These are phyloP conservation scores for Malacoctenus gilli DNA, from an alignment of 2,797 vertebrate species.

Conservation along the genomic window DNA sequence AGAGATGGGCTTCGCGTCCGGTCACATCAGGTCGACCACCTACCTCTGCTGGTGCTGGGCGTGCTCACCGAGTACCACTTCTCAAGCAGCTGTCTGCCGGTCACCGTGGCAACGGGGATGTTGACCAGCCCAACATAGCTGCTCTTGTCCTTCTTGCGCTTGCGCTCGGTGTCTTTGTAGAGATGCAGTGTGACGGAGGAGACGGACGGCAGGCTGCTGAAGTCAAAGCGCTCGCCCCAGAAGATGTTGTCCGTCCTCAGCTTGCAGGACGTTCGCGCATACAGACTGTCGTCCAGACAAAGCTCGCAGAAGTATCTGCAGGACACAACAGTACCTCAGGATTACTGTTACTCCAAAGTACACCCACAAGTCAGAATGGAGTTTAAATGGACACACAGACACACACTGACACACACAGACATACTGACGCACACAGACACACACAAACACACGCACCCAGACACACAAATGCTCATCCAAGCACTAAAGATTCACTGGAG, in stretches of 20 bases:
- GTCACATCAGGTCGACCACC: slow-evolving; percentile 15
- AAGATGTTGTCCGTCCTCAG: slow-evolving; percentile 94
- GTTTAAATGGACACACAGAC: no score
- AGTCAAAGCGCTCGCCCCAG: slow-evolving; percentile 98
- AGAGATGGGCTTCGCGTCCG: neutral
- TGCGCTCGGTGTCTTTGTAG: slow-evolving; percentile 96
- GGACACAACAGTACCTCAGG: neutral
- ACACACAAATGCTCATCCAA: no score
- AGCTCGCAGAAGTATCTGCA: slow-evolving; percentile 93
- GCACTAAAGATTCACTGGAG: no score
- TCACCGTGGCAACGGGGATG: slow-evolving; percentile 88
- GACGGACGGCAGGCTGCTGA: slow-evolving; percentile 87
- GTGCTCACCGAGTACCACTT: slow-evolving; percentile 96
- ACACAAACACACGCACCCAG: no score
- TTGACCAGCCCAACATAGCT: slow-evolving; percentile 94
- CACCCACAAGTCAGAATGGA: no score
- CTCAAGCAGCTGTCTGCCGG: slow-evolving; percentile 90
- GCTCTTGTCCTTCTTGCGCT: slow-evolving; percentile 97
- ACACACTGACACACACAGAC: no score
- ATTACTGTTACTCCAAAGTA: no score
- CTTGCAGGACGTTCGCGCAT: slow-evolving; percentile 96
- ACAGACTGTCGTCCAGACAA: slow-evolving; percentile 95
- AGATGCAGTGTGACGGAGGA: slow-evolving; percentile 92
- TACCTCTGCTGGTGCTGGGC: slow-evolving; percentile 89
- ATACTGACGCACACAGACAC: no score